Conservation (phyloP, 2,113 vertebrate genomes). For the Onychorhynchus coronatus region DNA sequence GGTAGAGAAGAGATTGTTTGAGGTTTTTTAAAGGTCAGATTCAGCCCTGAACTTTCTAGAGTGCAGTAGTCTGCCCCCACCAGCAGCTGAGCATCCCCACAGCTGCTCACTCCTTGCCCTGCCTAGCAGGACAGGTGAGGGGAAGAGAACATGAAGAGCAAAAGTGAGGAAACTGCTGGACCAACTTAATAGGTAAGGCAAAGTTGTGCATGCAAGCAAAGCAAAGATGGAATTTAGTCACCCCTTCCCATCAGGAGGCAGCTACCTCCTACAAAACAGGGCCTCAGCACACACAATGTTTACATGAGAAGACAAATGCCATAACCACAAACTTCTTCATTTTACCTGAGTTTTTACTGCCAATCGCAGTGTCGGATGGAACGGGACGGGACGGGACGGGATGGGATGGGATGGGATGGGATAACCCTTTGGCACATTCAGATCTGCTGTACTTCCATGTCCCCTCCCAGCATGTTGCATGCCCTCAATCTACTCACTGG, state of each 20-base stretch:
- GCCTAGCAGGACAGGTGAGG: fast-evolving
- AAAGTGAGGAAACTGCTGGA: neutral
- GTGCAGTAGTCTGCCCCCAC: fast-evolving
- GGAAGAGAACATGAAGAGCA: neutral
- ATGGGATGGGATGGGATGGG: neutral
- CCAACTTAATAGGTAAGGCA: neutral
- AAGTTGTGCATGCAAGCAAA: neutral
- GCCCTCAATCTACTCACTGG: neutral
- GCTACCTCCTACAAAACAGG: neutral
- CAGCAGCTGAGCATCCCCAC: neutral
- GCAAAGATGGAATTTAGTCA: neutral
- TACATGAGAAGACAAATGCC: neutral
- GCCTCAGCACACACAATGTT: neutral
- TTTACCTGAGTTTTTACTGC: neutral
- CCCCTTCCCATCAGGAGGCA: neutral
- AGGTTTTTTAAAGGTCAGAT: neutral
- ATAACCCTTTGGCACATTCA: neutral
- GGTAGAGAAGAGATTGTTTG: neutral
- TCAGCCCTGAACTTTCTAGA: neutral
- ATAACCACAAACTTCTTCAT: fast-evolving
- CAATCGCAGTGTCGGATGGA: neutral
- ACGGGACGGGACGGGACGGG: too few relatives aligned
- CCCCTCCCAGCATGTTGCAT: neutral
- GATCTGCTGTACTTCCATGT: neutral
- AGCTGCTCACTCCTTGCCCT: neutral